Conservation (phyloP, 2,888 invertebrate species). For the Drosophila pegasa region DNA sequence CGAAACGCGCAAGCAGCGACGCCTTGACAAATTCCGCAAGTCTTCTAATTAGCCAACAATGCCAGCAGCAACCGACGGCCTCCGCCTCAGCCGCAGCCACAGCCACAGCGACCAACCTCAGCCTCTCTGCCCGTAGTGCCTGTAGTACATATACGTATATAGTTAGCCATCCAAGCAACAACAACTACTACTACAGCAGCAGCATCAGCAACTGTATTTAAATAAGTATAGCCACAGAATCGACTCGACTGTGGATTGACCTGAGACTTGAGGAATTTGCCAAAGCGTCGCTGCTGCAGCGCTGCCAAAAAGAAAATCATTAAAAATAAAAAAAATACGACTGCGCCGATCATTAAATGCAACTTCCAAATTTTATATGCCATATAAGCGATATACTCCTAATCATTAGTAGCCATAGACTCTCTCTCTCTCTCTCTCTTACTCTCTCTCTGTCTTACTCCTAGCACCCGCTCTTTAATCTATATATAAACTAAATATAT, state of each 20-base stretch:
- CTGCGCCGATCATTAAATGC: constrained; percentile 65
- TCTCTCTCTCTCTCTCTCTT: constrained; percentile 15
- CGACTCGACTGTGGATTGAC: constrained; percentile 12
- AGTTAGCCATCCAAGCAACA: constrained; percentile 35
- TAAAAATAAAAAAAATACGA: constrained; percentile 41
- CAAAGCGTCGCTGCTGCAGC: constrained; percentile 80
- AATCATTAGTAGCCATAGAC: constrained; percentile 53
- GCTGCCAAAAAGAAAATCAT: constrained; percentile 54
- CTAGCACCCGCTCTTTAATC: constrained; percentile 48
- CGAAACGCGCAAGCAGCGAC: constrained; percentile 75
- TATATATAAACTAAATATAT: constrained; percentile 16
- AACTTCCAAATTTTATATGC: constrained; percentile 41
- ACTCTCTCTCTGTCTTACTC: constrained; percentile 22
- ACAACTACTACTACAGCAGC: constrained; percentile 29
- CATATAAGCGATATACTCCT: constrained; percentile 48
- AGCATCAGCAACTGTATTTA: constrained; percentile 20
- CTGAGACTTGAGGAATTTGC: constrained; percentile 78
- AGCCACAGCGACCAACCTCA: too few relatives aligned
- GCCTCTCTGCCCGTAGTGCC: constrained; percentile 19
- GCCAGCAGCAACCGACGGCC: constrained; percentile 17
- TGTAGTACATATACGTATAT: constrained; percentile 1
- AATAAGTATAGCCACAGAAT: constrained; percentile 26
- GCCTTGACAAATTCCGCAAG: constrained; percentile 81
- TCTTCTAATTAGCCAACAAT: constrained; percentile 54
- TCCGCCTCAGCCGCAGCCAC: constrained; percentile 25